phyloP scores from a whole-genome alignment of 2,888 invertebrate genomes.

The Trissonchulus sp. region DNA sequence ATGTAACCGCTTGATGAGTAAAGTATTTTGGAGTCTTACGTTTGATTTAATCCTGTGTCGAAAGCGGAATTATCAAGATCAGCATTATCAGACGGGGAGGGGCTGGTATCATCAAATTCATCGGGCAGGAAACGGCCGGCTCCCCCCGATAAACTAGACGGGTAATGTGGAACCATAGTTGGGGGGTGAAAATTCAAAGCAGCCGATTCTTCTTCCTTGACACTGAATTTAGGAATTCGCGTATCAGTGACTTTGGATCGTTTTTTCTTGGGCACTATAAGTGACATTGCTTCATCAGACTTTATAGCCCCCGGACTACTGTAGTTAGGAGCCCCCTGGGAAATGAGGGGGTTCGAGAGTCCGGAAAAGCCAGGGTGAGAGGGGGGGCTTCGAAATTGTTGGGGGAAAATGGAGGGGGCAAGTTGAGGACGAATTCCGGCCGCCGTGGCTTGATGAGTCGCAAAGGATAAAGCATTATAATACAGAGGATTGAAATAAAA shows the following conservation, averaged over 20 bases:
- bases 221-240: conserved; percentile 33
- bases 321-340: conserved; percentile 64
- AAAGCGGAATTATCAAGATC: too few species aligned
- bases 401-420: conserved; percentile 26
- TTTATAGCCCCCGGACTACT: conserved; percentile 25
- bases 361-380: too few species aligned
- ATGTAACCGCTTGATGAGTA: too few species aligned
- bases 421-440: conserved; percentile 20
- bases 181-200: conserved; percentile 32
- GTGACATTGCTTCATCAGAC: conserved; percentile 30
- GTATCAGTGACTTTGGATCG: conserved; percentile 38
- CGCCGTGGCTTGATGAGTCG: conserved; percentile 30
- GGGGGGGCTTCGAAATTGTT: conserved; percentile 26
- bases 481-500: conserved; percentile 30
- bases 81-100: conserved; percentile 43
- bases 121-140: conserved; percentile 32
- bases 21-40: too few species aligned
- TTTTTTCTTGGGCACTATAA: conserved; percentile 37
- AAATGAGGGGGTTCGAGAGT: conserved; percentile 75
- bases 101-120: conserved; percentile 40
- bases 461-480: neutral
- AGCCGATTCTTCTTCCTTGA: conserved; percentile 22
- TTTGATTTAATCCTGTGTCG: too few species aligned
- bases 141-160: neutral
- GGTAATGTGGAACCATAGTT: conserved; percentile 45